These are phyloP conservation scores for Oreochromis aureus DNA, from an alignment of 2,113 vertebrate species.

Conservation along the genomic window DNA sequence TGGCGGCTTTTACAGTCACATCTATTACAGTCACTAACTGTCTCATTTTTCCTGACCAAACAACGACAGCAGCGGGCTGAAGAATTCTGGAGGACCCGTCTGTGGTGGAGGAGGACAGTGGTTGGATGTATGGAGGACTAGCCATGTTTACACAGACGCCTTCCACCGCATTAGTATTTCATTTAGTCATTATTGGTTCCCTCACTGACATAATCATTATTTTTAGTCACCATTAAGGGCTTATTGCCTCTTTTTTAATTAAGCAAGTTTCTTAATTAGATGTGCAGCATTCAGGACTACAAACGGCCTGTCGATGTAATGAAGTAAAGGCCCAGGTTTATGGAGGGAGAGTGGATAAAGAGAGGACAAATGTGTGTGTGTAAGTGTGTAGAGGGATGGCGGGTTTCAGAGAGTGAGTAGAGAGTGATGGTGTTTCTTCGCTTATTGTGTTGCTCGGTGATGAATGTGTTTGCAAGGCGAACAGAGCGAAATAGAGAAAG, in stretches of 20 bases:
- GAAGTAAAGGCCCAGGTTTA: constrained; percentile 46
- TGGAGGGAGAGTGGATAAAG: constrained; percentile 30
- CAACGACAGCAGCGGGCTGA: constrained; percentile 1
- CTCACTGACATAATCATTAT: constrained; percentile 52
- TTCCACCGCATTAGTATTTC: constrained; percentile 49
- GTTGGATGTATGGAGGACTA: background rate
- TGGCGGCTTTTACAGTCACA: constrained; percentile 33
- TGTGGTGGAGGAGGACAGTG: background rate
- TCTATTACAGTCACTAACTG: constrained; percentile 48
- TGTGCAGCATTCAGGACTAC: constrained; percentile 45
- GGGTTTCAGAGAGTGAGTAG: background rate
- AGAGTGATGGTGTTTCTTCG: constrained; percentile 46
- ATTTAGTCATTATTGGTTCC: constrained; percentile 57
- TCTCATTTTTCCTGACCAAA: constrained; percentile 58
- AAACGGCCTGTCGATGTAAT: constrained; percentile 57
- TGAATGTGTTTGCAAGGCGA: constrained; percentile 30
- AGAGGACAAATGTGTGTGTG: background rate
- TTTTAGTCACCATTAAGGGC: constrained; percentile 60
- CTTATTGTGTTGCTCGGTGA: constrained; percentile 30
- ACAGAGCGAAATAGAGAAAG: background rate
- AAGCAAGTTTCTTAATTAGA: constrained; percentile 70
- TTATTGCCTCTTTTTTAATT: constrained; percentile 70
- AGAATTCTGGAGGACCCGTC: background rate
- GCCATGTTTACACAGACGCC: background rate
- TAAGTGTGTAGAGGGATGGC: background rate